These are phyloP conservation scores for Alligator sinensis DNA, from an alignment of 2,113 vertebrate genomes.

Conservation along the genomic window DNA sequence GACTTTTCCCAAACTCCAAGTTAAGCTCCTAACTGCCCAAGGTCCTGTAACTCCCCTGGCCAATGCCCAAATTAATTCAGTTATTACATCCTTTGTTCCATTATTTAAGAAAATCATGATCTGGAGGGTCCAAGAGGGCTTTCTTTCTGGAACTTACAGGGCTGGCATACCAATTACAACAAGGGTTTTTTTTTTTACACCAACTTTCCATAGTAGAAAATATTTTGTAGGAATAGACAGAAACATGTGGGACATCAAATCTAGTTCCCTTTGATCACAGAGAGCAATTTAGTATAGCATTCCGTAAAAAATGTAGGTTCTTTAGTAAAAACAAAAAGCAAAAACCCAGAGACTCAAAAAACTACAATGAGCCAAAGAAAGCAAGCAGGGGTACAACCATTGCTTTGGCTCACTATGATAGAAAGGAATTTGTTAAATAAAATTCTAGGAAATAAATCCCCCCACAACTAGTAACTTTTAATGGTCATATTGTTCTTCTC, in stretches of 20 bases:
- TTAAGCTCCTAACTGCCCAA: background rate
- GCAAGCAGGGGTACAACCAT: no score
- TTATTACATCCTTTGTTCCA: background rate
- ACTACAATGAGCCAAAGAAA: no score
- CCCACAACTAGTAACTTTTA: background rate
- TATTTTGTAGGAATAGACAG: no score
- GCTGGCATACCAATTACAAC: background rate
- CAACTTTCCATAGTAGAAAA: background rate
- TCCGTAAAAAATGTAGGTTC: no score
- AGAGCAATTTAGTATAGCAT: no score
- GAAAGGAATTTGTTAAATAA: background rate
- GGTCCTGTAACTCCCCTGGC: background rate
- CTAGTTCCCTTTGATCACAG: no score
- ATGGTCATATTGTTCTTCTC: background rate
- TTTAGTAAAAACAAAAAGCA: no score
- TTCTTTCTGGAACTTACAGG: background rate
- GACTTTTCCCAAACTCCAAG: background rate
- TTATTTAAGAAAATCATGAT: background rate
- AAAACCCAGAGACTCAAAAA: no score
- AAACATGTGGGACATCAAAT: no score
- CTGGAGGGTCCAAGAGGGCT: background rate
- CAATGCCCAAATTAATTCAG: background rate
- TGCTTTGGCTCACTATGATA: no score
- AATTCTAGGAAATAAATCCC: background rate
- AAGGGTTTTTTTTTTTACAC: background rate